Evolutionary conservation across 1,140 invertebrate genomes (phyloP), one percentile per base, ranked within the genome.

Genomic region (Ceratoteleas bidentatus): DNA sequence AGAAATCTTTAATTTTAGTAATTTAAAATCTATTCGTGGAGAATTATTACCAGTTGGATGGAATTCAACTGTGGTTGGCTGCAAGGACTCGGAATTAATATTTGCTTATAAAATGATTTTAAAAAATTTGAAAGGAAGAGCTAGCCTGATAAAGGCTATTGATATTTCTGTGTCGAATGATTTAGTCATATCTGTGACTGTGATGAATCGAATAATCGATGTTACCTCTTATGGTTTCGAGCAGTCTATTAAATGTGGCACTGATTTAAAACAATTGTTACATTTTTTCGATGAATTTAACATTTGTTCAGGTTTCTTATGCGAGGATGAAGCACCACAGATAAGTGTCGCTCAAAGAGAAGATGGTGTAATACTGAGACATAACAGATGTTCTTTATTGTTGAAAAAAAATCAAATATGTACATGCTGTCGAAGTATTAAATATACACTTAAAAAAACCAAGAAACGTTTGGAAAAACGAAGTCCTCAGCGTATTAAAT

Each of bases 221-320:
- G 13, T 61, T 14, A 61, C 40, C 13, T 13, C 3, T 33, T 13
- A 61, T 8, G 57, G 57, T 15, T 61, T 32, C 3, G n/a, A 47
- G 2, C n/a, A 33, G 14, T n/a, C 57, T 11, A 33, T 61, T 6
- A 32, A 61, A 61, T 33, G 9, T 47, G 57, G 47, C 5, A 33
- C 45, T 56, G 62, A 66, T 32, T 43, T 66, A 0, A 54, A 45
- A 16, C 10, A 16, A n/a, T 43, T 66, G 34, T 40, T 66, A n/a
- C n/a, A 66, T 54, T 43, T 43, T 1, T 3, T 66, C 0, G 16
- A 45, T 1, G 13, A 16, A 45, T 10, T 45, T 7, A 45, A 45
- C 3, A n/a, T 45, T 45, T 45, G 43, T 13, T 10, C 7, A 10
- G 43, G 43, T 11, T 45, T 45, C n/a, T 4, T 45, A 3, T 45